These are phyloP conservation scores for Drosophila orosa DNA, from an alignment of 1,140 invertebrate species.

Conservation along the genomic window DNA sequence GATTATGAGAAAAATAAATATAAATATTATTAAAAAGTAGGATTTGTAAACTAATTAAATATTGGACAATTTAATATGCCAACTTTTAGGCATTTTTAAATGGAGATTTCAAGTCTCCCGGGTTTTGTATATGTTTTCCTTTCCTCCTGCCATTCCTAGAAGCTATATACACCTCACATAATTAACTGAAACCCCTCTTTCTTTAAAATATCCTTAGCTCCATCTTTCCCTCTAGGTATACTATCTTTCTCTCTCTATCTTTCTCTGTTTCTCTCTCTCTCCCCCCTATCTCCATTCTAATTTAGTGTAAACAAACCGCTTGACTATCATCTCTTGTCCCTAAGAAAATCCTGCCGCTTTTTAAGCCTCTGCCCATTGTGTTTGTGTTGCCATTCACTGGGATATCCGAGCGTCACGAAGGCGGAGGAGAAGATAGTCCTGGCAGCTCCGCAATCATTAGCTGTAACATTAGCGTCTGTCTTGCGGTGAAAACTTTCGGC, in stretches of 20 bases:
- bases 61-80: neutral
- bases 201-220: neutral
- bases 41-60: neutral
- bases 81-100: neutral
- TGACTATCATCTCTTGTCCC: slow-evolving; percentile 18
- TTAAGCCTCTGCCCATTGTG: slow-evolving; percentile 34
- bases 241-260: neutral
- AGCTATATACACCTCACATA: slow-evolving; percentile 12
- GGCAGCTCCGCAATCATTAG: slow-evolving; percentile 44
- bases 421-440: neutral
- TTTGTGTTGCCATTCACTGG: slow-evolving; percentile 21
- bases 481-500: slow-evolving; percentile 46
- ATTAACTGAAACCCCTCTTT: slow-evolving; percentile 14
- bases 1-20: neutral
- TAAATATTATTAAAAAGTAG: neutral
- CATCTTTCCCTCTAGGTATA: neutral
- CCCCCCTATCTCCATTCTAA: slow-evolving; percentile 7
- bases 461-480: slow-evolving; percentile 52
- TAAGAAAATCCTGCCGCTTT: slow-evolving; percentile 23
- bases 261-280: neutral
- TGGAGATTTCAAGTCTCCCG: too few species aligned
- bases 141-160: neutral
- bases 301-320: slow-evolving; percentile 43
- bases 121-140: neutral
- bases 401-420: slow-evolving; percentile 4